Evolutionary conservation across 1,140 invertebrate genomes (phyloP), one percentile per base, ranked within the genome.

Genomic region (Brachionus manjavacas): DNA sequence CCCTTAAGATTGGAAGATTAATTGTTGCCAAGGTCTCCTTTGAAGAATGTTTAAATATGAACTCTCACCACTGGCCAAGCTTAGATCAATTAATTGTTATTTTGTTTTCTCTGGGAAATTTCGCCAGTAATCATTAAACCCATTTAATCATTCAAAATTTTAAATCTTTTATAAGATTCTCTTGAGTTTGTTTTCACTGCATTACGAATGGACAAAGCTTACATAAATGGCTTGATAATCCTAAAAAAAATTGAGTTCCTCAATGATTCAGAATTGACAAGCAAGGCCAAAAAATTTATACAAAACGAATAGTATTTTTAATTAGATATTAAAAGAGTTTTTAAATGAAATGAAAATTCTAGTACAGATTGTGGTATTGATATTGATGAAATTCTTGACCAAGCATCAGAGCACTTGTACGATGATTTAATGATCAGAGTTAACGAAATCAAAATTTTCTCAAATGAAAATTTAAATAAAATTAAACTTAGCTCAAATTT

Each of bases 21-120:
- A 23, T 64, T 12, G 60, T 81, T 41, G 31, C 79, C n/a, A 60
- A 68, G 66, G 25, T 60, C 11, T 25, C 49, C 4, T 81, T 81
- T 81, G 49, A 81, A 14, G 35, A 81, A 43, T 64, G 79, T 16
- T 25, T 81, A 39, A 41, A 68, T 16, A 23, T 81, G 4, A 68
- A 81, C 28, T 12, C 49, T 14, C 31, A 20, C 6, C 64, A 81
- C 46, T 81, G 79, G 79, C 52, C 79, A 25, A 81, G 79, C 35
- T 68, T 81, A 35, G 79, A 81, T 35, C 31, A 81, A 20, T 11
- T 81, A 60, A 68, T 81, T 43, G 39, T 81, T 9, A 28, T 81
- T 28, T 43, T 81, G 20, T 81, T 31, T 46, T 14, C 79, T n/a
- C 12, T 68, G 14, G 79, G 79, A 41, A 60, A 64, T 43, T 81